Percentiles rank a stretch among this genome's conserved stretches.
These are phyloP conservation scores for Corydoras maculifer DNA, from an alignment of 2,113 vertebrate genomes.

Conservation along the genomic window DNA sequence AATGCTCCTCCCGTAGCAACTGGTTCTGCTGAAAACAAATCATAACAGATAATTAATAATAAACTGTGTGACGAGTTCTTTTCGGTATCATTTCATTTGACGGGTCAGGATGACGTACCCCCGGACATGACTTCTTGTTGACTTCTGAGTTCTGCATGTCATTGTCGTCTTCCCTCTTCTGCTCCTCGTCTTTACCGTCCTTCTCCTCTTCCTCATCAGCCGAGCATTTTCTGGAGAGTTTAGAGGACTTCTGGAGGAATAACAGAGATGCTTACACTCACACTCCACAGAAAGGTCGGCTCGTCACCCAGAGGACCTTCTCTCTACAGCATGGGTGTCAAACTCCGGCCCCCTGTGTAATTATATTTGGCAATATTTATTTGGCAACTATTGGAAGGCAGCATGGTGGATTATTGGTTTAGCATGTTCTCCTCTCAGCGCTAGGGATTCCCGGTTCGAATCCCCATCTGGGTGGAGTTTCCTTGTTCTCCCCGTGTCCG, in stretches of 20 bases:
- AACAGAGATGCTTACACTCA: too few species aligned
- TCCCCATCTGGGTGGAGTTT: too few species aligned
- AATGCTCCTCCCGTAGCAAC: constrained; percentile 69
- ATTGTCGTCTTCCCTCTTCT: constrained; percentile 87
- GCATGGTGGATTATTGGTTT: too few species aligned
- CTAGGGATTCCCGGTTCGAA: too few species aligned
- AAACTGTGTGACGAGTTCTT: neutral
- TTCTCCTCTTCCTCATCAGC: constrained; percentile 84
- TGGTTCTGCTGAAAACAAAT: constrained; percentile 70
- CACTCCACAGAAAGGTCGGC: neutral
- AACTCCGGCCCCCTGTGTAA: too few species aligned
- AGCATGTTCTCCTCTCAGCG: too few species aligned
- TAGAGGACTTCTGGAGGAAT: constrained; percentile 76
- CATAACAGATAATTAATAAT: neutral
- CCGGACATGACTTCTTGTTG: constrained; percentile 82
- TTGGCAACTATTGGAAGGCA: too few species aligned
- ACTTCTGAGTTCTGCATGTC: constrained; percentile 78
- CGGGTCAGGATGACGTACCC: constrained; percentile 58
- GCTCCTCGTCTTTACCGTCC: constrained; percentile 89
- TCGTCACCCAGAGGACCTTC: too few species aligned
- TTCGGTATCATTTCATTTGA: neutral
- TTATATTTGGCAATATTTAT: too few species aligned
- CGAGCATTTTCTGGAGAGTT: constrained; percentile 87
- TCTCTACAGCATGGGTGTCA: too few species aligned
- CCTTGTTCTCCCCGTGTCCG: too few species aligned